Evolutionary conservation across 2,113 vertebrate genomes (phyloP).

Genomic region (Rhinoderma darwinii): DNA sequence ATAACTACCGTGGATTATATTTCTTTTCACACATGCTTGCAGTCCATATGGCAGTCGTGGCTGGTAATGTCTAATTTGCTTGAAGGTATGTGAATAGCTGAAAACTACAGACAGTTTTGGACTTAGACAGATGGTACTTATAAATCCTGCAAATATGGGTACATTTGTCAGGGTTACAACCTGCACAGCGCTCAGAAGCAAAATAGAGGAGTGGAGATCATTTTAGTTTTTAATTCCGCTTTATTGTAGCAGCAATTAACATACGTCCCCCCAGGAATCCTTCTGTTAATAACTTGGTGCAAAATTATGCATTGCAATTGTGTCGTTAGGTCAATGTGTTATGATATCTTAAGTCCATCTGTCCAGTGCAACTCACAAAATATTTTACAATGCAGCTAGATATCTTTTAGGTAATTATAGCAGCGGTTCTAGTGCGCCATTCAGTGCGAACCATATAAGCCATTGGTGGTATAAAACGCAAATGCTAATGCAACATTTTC

Average conservation of each 20-base stretch:
- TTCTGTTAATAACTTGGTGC: conserved; percentile 8
- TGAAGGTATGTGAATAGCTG: conserved; percentile 32
- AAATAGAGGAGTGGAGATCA: conserved; percentile 34
- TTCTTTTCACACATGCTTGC: conserved; percentile 16
- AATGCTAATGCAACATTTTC: not conserved
- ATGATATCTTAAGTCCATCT: conserved; percentile 54
- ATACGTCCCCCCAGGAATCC: conserved; percentile 3
- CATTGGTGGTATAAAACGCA: not conserved
- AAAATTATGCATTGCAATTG: conserved; percentile 15
- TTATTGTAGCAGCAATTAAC: conserved; percentile 36
- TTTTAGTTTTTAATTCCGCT: conserved; percentile 36
- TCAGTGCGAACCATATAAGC: not conserved
- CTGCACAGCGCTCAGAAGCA: not conserved
- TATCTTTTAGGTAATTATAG: conserved; percentile 27
- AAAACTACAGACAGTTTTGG: conserved; percentile 34
- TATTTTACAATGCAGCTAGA: conserved; percentile 22
- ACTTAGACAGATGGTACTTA: conserved; percentile 53
- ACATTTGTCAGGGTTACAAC: conserved; percentile 34
- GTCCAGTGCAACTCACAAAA: conserved; percentile 12
- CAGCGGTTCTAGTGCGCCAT: not conserved
- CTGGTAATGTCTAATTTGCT: conserved; percentile 41
- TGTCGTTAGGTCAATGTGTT: conserved; percentile 38
- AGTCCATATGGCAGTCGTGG: conserved; percentile 41
- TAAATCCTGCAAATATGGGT: conserved; percentile 16
- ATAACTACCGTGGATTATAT: not conserved